These are phyloP conservation scores for Metridium senile DNA, from an alignment of 92 coral and sea anemone species.

Conservation along the genomic window DNA sequence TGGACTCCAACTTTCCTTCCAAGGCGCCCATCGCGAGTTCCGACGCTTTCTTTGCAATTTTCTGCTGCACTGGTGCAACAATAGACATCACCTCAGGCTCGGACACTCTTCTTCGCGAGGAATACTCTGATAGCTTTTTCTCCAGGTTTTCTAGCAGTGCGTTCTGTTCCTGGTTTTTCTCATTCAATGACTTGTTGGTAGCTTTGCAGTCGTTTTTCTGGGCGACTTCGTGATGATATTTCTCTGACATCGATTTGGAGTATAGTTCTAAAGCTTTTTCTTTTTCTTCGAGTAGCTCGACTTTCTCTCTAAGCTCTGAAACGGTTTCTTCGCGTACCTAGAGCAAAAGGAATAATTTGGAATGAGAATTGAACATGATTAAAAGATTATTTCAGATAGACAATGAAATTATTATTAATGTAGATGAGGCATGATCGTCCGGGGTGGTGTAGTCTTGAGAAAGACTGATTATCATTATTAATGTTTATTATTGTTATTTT, in stretches of 20 bases:
- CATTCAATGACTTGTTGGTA: constrained; percentile 43
- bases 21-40: constrained; percentile 71
- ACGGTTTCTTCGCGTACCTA: constrained; percentile 64
- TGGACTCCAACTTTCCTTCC: constrained; percentile 63
- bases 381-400: too few species aligned
- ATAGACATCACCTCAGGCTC: constrained; percentile 20
- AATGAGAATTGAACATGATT: too few species aligned
- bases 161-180: constrained; percentile 48
- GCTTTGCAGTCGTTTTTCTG: constrained; percentile 56
- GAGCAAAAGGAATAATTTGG: too few species aligned
- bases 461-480: too few species aligned
- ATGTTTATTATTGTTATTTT: too few species aligned
- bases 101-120: constrained; percentile 14
- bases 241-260: constrained; percentile 80
- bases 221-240: constrained; percentile 57
- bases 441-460: too few species aligned
- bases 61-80: too few species aligned
- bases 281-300: constrained; percentile 74
- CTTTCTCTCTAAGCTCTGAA: constrained; percentile 57
- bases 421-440: too few species aligned
- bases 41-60: background rate
- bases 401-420: too few species aligned
- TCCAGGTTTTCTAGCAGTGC: constrained; percentile 47
- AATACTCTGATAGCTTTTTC: constrained; percentile 39
- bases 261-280: constrained; percentile 73